Conservation (phyloP, 2,888 invertebrate genomes). For the Meganola albula region DNA sequence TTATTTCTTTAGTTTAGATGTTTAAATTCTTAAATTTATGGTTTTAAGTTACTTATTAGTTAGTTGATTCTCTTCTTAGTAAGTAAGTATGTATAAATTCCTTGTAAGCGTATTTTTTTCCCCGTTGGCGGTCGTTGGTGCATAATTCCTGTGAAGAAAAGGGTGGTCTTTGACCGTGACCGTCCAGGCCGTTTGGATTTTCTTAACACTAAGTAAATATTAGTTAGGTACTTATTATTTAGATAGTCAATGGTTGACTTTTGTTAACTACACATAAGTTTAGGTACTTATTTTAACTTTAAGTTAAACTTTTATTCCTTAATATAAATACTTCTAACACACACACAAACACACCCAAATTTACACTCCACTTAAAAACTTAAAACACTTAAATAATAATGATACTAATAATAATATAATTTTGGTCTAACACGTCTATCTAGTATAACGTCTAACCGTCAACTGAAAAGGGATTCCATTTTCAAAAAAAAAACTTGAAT, state of each 20-base stretch:
- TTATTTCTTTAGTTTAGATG: no score
- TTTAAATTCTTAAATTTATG: no score
- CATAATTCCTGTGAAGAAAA: conserved; percentile 38
- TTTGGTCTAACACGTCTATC: conserved; percentile 30
- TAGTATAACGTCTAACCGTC: conserved; percentile 50
- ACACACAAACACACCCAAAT: no score
- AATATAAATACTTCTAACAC: conserved; percentile 12
- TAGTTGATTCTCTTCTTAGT: no score
- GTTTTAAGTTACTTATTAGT: no score
- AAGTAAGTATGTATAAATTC: no score
- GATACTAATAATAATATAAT: conserved; percentile 13
- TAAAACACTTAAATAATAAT: conserved; percentile 9
- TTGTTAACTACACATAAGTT: no score
- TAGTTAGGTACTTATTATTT: no score
- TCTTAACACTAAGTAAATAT: no score
- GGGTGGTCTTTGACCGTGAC: conserved; percentile 50
- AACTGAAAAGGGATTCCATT: conserved; percentile 54
- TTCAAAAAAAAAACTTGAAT: conserved; percentile 49
- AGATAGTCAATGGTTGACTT: no score
- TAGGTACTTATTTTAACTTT: no score
- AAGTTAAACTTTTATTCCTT: neutral
- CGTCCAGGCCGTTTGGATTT: conserved; percentile 21
- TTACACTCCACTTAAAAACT: conserved; percentile 7
- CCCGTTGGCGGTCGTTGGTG: conserved; percentile 36
- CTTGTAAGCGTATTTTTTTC: conserved; percentile 47